Percentiles rank a stretch among this genome's conserved stretches.
These are phyloP conservation scores for Microctenopoma lineatum DNA, from an alignment of 2,797 vertebrate genomes.

Conservation along the genomic window DNA sequence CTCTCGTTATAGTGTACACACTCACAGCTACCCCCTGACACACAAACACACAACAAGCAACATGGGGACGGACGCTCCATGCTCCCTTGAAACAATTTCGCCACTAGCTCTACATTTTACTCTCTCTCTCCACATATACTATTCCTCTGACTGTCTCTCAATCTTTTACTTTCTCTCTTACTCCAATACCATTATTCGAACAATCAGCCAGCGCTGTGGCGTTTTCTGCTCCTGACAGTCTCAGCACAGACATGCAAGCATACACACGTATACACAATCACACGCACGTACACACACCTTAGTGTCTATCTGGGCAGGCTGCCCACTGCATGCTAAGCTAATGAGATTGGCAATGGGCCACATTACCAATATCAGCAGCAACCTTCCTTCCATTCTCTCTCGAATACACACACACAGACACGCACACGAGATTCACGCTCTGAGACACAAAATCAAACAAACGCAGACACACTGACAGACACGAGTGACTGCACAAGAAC, in stretches of 20 bases:
- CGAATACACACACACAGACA: conserved; percentile 20
- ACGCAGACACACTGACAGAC: conserved; percentile 30
- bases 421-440: conserved; percentile 23
- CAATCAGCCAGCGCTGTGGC: conserved; percentile 79
- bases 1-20: conserved; percentile 28
- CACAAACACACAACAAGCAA: conserved; percentile 4
- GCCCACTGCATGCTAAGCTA: conserved; percentile 81
- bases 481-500: conserved; percentile 48
- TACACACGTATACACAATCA: conserved; percentile 19
- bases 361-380: conserved; percentile 73
- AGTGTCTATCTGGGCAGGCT: conserved; percentile 64
- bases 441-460: conserved; percentile 40
- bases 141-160: background rate
- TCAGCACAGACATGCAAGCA: conserved; percentile 6
- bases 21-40: conserved; percentile 25
- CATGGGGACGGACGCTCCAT: background rate
- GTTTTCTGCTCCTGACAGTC: conserved; percentile 69
- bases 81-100: background rate
- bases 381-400: conserved; percentile 59
- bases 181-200: conserved; percentile 75
- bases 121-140: background rate
- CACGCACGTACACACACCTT: conserved; percentile 32
- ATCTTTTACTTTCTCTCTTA: conserved; percentile 39
- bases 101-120: conserved; percentile 14
- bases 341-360: conserved; percentile 79